These are phyloP conservation scores for Octomys mimax DNA, from an alignment of 2,797 vertebrate species.

Conservation along the genomic window DNA sequence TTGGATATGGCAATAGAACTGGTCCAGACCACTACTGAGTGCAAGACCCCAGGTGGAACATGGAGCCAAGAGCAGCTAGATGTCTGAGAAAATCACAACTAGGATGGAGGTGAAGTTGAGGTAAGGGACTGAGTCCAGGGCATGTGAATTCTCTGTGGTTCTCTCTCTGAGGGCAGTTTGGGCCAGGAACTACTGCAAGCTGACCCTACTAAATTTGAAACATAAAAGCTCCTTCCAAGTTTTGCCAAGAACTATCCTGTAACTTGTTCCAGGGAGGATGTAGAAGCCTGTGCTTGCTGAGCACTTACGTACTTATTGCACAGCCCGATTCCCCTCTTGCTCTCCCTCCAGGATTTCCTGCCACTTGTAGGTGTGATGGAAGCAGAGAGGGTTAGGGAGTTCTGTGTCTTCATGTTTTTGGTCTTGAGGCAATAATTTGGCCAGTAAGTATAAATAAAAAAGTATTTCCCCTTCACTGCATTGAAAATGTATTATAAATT, in stretches of 20 bases:
- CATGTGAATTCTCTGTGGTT: neutral
- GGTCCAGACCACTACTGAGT: neutral
- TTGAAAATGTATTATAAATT: neutral
- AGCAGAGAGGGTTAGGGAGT: neutral
- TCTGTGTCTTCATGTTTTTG: conserved; percentile 1
- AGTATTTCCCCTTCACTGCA: neutral
- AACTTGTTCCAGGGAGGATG: neutral
- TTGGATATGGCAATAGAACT: neutral
- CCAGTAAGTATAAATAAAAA: neutral
- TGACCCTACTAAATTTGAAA: conserved; percentile 27
- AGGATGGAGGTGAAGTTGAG: neutral
- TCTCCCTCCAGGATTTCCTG: neutral
- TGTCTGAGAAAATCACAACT: neutral
- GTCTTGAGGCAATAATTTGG: neutral
- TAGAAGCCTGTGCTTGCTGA: neutral
- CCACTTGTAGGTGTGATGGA: neutral
- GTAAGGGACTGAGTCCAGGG: neutral
- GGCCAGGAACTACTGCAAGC: neutral
- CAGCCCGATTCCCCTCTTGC: neutral
- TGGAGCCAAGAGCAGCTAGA: neutral
- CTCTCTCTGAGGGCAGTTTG: neutral
- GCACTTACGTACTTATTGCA: neutral
- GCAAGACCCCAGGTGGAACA: neutral
- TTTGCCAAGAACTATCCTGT: conserved; percentile 2
- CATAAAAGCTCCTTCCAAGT: conserved; percentile 53